phyloP scores from a whole-genome alignment of 1,140 invertebrate species.

The Lepidostoma basale region DNA sequence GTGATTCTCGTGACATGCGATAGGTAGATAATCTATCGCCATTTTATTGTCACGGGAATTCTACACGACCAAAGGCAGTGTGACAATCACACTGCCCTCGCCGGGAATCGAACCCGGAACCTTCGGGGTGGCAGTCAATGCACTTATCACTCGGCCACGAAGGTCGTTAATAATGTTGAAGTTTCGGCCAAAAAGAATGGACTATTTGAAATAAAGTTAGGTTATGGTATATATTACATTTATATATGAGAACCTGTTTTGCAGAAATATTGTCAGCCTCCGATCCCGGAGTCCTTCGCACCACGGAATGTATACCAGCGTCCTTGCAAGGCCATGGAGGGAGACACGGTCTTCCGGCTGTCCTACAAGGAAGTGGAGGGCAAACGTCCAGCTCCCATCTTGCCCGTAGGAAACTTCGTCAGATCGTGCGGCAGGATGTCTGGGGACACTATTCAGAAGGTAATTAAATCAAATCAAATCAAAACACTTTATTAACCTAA shows the following conservation, averaged over 20 bases:
- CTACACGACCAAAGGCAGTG: too few species aligned
- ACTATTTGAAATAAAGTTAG: not conserved
- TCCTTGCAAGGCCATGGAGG: conserved; percentile 24
- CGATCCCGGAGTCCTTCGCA: conserved; percentile 29
- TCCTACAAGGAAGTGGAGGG: conserved; percentile 28
- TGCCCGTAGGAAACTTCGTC: conserved; percentile 21
- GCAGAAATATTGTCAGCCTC: conserved; percentile 34
- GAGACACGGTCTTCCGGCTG: conserved; percentile 24
- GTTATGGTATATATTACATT: too few species aligned
- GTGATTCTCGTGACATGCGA: too few species aligned
- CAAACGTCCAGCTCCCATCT: not conserved
- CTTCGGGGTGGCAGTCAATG: too few species aligned
- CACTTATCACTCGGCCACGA: too few species aligned
- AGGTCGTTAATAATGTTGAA: not conserved
- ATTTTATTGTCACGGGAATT: too few species aligned
- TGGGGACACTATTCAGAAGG: conserved; percentile 36
- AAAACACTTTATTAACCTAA: too few species aligned
- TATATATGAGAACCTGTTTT: too few species aligned
- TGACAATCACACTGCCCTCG: too few species aligned
- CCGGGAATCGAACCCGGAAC: too few species aligned
- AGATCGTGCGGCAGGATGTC: conserved; percentile 26
- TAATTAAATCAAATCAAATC: too few species aligned
- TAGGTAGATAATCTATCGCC: too few species aligned
- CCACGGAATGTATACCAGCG: conserved; percentile 18
- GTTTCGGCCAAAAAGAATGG: not conserved